phyloP scores from a whole-genome alignment of 2,797 vertebrate genomes.

The Intellagama lesueurii region DNA sequence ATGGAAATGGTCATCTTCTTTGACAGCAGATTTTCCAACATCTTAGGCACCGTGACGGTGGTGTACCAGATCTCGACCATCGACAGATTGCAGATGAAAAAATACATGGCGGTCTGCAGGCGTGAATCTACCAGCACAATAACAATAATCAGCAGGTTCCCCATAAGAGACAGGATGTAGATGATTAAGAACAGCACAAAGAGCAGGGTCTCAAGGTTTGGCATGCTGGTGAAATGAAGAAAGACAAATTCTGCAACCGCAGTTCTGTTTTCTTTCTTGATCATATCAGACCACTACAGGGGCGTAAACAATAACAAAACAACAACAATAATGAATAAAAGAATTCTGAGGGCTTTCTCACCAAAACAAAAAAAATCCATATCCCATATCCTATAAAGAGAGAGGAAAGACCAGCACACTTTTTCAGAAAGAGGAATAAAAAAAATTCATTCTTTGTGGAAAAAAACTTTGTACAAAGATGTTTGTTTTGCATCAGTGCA shows the following conservation, averaged over 20 bases:
- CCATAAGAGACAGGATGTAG: conserved; percentile 32
- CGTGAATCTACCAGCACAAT: conserved; percentile 18
- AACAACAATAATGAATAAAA: not conserved
- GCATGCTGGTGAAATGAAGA: conserved; percentile 23
- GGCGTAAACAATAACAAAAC: not conserved
- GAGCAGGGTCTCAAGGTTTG: not conserved
- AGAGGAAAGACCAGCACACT: too few relatives aligned
- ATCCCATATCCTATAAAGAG: too few relatives aligned
- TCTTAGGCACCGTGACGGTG: conserved; percentile 48
- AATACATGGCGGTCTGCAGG: conserved; percentile 43
- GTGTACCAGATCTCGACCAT: conserved; percentile 40
- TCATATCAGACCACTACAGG: not conserved
- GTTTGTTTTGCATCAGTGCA: too few relatives aligned
- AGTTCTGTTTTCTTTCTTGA: conserved; percentile 20
- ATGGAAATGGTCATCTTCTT: conserved; percentile 38
- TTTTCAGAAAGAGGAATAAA: too few relatives aligned
- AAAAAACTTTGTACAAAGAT: too few relatives aligned
- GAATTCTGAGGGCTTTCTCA: not conserved
- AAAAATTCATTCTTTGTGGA: too few relatives aligned
- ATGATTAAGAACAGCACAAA: conserved; percentile 27
- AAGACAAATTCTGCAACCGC: conserved; percentile 33
- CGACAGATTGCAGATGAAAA: conserved; percentile 41
- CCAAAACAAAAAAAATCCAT: not conserved
- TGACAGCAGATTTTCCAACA: conserved; percentile 32
- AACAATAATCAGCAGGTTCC: conserved; percentile 38